Conservation (phyloP, 2,888 invertebrate genomes). For the Apamea monoglypha region DNA sequence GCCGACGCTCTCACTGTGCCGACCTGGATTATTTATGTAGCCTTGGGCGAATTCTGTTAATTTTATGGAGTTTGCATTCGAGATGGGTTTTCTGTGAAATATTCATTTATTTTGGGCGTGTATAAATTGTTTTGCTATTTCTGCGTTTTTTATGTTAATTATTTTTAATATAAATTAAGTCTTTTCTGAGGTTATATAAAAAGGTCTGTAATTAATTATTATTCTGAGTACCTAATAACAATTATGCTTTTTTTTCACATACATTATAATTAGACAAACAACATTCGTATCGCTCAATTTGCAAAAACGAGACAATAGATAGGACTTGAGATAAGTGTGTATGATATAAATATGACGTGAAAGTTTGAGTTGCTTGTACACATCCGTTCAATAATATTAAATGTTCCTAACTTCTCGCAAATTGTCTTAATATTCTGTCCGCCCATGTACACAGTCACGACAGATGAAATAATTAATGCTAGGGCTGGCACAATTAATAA, state of each 20-base stretch:
- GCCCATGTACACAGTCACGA: constrained; percentile 28
- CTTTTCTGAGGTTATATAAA: constrained; percentile 5
- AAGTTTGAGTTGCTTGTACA: constrained; percentile 4
- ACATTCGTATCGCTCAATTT: neutral
- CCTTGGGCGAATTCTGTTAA: constrained; percentile 29
- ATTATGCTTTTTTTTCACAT: neutral
- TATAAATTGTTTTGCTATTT: constrained; percentile 18
- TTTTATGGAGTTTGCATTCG: constrained; percentile 50
- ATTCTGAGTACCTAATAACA: neutral
- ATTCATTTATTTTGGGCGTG: constrained; percentile 25
- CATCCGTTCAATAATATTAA: constrained; percentile 38
- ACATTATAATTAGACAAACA: neutral
- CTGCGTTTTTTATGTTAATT: constrained; percentile 26
- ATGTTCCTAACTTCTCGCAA: constrained; percentile 38
- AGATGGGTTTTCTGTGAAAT: constrained; percentile 38
- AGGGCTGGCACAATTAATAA: constrained; percentile 12
- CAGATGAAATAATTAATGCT: constrained; percentile 19
- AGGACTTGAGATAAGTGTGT: neutral
- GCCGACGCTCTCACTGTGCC: constrained; percentile 26
- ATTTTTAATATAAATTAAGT: constrained; percentile 14
- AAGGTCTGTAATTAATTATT: constrained; percentile 1
- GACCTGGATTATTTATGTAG: constrained; percentile 33
- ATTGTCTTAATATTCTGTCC: constrained; percentile 44
- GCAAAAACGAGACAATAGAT: neutral
- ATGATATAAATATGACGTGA: constrained; percentile 24